These are phyloP conservation scores for Cecidostiba fungosa DNA, from an alignment of 2,888 invertebrate genomes.

Conservation along the genomic window DNA sequence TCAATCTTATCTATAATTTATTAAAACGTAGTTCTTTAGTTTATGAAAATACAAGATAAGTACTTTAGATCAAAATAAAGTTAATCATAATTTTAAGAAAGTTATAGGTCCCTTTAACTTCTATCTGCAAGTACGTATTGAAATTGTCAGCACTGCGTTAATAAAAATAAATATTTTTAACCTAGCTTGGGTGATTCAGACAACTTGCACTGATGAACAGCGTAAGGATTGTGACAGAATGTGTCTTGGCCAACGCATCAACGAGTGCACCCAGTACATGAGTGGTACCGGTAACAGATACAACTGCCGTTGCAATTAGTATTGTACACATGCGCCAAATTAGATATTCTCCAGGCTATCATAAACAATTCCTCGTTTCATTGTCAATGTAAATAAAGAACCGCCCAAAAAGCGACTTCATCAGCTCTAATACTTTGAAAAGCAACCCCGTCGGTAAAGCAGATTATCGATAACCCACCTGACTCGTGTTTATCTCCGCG, in stretches of 20 bases:
- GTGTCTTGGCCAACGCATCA: neutral
- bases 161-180: neutral
- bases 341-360: too few species aligned
- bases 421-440: neutral
- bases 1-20: too few species aligned
- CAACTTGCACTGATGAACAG: neutral
- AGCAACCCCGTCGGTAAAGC: neutral
- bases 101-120: too few species aligned
- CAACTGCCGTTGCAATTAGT: neutral
- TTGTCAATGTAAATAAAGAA: too few species aligned
- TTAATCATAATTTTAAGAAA: too few species aligned
- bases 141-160: too few species aligned
- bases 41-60: too few species aligned
- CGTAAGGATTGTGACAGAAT: neutral
- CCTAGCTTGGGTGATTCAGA: neutral
- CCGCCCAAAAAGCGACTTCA: too few species aligned
- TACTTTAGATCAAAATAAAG: too few species aligned
- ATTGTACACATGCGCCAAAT: neutral
- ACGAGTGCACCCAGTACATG: neutral
- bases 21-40: too few species aligned
- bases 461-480: conserved; percentile 73
- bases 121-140: too few species aligned
- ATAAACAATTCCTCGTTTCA: too few species aligned
- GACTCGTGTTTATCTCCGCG: conserved; percentile 83
- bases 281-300: neutral